A percentile compares a stretch with the other conserved stretches of the same genome.
These are phyloP conservation scores for Caenorhabditis briggsae DNA, from an alignment of 1,140 invertebrate species.

Conservation along the genomic window DNA sequence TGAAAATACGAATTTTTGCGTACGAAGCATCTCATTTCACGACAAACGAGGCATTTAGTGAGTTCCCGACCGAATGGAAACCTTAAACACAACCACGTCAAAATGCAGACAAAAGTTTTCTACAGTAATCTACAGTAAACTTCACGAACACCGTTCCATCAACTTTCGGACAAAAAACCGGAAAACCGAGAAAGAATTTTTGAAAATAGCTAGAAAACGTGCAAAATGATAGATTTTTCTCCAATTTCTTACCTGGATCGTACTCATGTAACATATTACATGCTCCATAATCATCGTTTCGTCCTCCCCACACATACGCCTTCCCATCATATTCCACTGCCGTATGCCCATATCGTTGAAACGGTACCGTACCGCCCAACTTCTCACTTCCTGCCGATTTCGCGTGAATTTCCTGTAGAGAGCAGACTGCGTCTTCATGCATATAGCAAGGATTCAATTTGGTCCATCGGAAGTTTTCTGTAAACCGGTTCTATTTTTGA, in stretches of 20 bases:
- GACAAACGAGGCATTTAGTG: no score
- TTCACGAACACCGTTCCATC: no score
- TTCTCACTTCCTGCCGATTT: neutral
- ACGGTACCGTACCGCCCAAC: slow-evolving; percentile 74
- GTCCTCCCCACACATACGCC: slow-evolving; percentile 90
- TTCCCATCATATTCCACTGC: slow-evolving; percentile 85
- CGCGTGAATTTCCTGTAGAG: neutral
- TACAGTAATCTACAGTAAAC: no score
- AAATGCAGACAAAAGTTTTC: no score
- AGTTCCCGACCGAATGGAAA: no score
- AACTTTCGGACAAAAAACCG: no score
- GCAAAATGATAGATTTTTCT: no score
- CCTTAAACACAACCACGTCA: no score
- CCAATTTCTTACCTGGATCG: slow-evolving; percentile 81
- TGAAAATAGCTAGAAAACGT: no score
- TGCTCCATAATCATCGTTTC: slow-evolving; percentile 85
- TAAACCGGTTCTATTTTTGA: neutral
- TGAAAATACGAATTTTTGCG: no score
- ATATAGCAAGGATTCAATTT: slow-evolving; percentile 31
- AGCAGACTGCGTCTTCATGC: neutral
- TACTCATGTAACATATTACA: slow-evolving; percentile 87
- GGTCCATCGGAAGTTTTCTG: slow-evolving; percentile 62
- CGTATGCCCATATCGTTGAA: slow-evolving; percentile 87
- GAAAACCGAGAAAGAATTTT: no score
- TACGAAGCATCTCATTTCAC: no score